Percentiles rank a stretch among this genome's conserved stretches.
Conservation (phyloP, 2,797 vertebrate species). For the Sus cebifrons region DNA sequence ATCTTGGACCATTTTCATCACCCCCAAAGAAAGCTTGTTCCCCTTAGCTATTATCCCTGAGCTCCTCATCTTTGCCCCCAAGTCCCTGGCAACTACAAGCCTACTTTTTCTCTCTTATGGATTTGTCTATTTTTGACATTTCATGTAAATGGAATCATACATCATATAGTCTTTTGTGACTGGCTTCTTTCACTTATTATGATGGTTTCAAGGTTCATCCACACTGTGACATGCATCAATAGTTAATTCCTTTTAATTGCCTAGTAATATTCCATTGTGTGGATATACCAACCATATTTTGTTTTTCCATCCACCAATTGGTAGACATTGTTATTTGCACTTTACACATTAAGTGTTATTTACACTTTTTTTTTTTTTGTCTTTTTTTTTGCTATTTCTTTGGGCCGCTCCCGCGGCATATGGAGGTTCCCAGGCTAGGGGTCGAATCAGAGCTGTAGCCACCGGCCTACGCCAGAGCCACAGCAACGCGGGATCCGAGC, state of each 20-base stretch:
- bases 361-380: neutral
- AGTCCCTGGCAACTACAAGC: neutral
- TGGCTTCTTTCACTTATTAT: neutral
- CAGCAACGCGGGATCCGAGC: too few relatives aligned
- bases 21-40: neutral
- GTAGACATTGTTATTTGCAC: neutral
- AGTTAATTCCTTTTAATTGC: neutral
- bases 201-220: neutral
- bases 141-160: neutral
- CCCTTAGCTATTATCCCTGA: neutral
- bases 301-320: neutral
- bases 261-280: neutral
- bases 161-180: neutral
- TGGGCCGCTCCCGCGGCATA: too few relatives aligned
- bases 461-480: too few relatives aligned
- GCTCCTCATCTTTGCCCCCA: neutral
- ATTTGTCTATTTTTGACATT: neutral
- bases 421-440: too few relatives aligned
- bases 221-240: neutral
- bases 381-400: too few relatives aligned
- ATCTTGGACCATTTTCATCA: slow-evolving; percentile 7
- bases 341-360: neutral
- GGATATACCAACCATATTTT: neutral
- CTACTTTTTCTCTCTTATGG: neutral
- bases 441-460: too few relatives aligned